A percentile compares a stretch with the other conserved stretches of the same genome.
These are phyloP conservation scores for Fulica atra DNA, from an alignment of 2,113 vertebrate genomes.

Conservation along the genomic window DNA sequence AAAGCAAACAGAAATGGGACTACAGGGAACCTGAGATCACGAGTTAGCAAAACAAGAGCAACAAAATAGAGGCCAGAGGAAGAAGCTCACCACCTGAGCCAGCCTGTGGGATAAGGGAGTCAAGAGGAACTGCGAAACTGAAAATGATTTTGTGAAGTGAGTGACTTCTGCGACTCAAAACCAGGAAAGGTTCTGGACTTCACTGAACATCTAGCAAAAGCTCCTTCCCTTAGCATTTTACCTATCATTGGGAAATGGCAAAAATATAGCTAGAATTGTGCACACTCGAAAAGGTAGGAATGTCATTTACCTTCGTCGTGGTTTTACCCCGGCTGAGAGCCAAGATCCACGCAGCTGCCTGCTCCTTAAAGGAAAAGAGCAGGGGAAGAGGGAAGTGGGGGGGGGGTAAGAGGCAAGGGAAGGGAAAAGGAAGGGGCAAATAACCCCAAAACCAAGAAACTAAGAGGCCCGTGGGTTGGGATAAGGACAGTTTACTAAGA, in stretches of 20 bases:
- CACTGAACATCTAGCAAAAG: background rate
- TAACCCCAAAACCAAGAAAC: too few relatives aligned
- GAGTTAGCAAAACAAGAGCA: background rate
- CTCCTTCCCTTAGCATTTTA: background rate
- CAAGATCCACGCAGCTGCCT: too few relatives aligned
- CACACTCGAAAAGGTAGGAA: background rate
- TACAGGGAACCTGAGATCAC: background rate
- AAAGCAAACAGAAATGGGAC: background rate
- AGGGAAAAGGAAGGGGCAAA: too few relatives aligned
- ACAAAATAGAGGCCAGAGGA: background rate
- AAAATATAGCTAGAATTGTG: background rate
- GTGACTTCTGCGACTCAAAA: background rate
- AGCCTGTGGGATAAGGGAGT: background rate
- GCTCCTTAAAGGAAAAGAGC: too few relatives aligned
- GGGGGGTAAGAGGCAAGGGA: too few relatives aligned
- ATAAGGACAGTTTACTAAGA: too few relatives aligned
- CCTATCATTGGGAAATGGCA: background rate
- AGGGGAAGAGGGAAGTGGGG: too few relatives aligned
- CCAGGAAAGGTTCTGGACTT: background rate
- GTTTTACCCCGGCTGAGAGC: too few relatives aligned
- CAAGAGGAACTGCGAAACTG: background rate
- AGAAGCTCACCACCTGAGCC: background rate
- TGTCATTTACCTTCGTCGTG: background rate
- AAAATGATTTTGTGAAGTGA: background rate
- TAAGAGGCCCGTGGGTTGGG: too few relatives aligned